Evolutionary conservation across 2,113 vertebrate species (phyloP).

Genomic region (Hippotragus niger): DNA sequence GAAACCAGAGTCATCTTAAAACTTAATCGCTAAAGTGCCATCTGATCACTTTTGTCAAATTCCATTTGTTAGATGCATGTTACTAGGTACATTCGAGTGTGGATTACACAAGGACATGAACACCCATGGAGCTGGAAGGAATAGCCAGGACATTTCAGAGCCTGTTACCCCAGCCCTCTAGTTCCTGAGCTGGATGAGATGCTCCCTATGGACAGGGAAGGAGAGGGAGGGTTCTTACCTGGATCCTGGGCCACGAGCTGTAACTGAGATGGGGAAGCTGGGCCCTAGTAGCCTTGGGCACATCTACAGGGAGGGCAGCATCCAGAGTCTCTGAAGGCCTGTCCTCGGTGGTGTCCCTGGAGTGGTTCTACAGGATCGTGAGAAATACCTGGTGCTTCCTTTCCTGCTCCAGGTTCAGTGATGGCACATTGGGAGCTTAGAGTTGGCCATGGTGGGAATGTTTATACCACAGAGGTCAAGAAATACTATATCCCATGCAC

Average conservation of each 20-base stretch:
- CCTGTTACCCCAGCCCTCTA: neutral
- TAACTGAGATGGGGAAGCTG: neutral
- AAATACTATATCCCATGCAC: too few relatives aligned
- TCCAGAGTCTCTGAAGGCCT: neutral
- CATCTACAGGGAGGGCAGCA: neutral
- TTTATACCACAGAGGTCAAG: neutral
- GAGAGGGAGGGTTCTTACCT: neutral
- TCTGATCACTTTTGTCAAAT: neutral
- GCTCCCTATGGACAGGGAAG: too few relatives aligned
- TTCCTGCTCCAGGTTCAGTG: too few relatives aligned
- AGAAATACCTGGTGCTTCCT: too few relatives aligned
- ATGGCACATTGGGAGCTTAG: accelerated
- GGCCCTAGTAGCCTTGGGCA: neutral
- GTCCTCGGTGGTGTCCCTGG: too few relatives aligned
- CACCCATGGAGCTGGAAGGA: neutral
- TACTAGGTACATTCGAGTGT: neutral
- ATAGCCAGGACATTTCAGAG: neutral
- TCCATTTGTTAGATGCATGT: neutral
- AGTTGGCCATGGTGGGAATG: too few relatives aligned
- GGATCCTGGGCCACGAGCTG: accelerated
- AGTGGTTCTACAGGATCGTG: accelerated
- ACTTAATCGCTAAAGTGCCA: neutral
- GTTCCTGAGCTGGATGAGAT: neutral
- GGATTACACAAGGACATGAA: neutral
- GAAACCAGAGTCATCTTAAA: neutral